These are phyloP conservation scores for Orchesella flavescens DNA, from an alignment of 2,888 invertebrate genomes.

Conservation along the genomic window DNA sequence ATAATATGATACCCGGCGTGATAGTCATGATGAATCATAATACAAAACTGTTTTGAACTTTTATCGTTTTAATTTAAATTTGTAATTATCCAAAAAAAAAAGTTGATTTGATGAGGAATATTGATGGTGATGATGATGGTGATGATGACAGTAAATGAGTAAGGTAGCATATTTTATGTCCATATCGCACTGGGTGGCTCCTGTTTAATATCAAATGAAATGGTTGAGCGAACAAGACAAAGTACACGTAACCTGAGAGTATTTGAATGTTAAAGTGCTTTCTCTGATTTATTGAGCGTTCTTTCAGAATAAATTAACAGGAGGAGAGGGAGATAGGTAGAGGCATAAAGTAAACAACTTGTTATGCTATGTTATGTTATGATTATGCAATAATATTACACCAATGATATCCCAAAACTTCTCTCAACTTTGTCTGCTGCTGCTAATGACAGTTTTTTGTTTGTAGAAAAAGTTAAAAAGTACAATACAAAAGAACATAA, in stretches of 20 bases:
- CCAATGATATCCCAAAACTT: background rate
- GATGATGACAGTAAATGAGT: too few relatives aligned
- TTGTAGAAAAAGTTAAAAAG: background rate
- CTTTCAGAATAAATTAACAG: background rate
- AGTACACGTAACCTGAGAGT: background rate
- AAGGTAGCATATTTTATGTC: too few relatives aligned
- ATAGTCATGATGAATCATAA: slow-evolving; percentile 44
- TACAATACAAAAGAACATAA: too few relatives aligned
- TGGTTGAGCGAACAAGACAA: background rate
- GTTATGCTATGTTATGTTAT: slow-evolving; percentile 15
- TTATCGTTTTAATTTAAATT: background rate
- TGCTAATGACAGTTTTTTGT: too few relatives aligned
- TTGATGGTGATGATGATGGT: background rate
- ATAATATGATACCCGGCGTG: background rate
- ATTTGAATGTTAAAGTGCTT: slow-evolving; percentile 16
- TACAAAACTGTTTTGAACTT: background rate
- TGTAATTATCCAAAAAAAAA: background rate
- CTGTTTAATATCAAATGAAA: background rate
- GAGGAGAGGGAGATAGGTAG: background rate
- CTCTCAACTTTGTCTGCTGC: background rate
- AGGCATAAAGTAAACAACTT: slow-evolving; percentile 31
- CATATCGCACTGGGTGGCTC: background rate
- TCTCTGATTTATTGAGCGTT: slow-evolving; percentile 20
- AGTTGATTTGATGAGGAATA: background rate
- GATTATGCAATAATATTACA: background rate